Base-by-base conservation (phyloP, 2,888 invertebrate species). In the Pardosa pseudoannulata region DNA sequence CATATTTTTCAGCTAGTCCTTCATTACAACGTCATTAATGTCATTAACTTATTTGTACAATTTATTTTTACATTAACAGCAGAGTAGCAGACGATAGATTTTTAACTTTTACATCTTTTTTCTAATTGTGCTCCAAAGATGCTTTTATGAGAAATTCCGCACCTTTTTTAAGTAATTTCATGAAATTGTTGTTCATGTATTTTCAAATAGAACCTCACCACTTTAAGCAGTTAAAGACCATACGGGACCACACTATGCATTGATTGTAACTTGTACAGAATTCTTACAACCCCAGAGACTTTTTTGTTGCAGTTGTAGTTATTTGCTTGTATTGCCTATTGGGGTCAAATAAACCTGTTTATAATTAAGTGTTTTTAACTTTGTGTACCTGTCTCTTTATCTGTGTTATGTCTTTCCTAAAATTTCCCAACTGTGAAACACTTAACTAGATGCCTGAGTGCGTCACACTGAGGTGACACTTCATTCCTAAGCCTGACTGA, bases 21-120 rank as follows among this genome's bases (percentile, higher is more conserved):
- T 67, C 73, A 56, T 72, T 31, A 23, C 36, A 41, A 16, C 23
- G 70, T 70, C 41, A 67, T 67, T 67, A 39, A 65, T 56, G 65
- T 79, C 76, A 65, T 76, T 71, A 79, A 74, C 46, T 79, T 79
- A 86, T 79, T 85, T 86, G 74, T 86, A 79, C 50, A 76, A 85
- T 56, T 86, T 56, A 56, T 23, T 74, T 82, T 85, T 79, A 83
- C 71, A 76, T 76, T 75, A 78, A 73, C 36, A 85, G 72, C 62
- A 86, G n/a, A n/a, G 74, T 86, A 62, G 67, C 67, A 39, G 36
- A 29, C 64, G 65, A 41, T 71, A 28, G 71, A 72, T 56, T 70
- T 85, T 86, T 79, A 86, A 79, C 74, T 79, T 86, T 74, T 79
- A 73, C 65, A 82, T n/a, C 19, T 41, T 39, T 36, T 72, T 78